Evolutionary conservation across 2,888 invertebrate species (phyloP).

Genomic region (Pachliopta kotzebuea): DNA sequence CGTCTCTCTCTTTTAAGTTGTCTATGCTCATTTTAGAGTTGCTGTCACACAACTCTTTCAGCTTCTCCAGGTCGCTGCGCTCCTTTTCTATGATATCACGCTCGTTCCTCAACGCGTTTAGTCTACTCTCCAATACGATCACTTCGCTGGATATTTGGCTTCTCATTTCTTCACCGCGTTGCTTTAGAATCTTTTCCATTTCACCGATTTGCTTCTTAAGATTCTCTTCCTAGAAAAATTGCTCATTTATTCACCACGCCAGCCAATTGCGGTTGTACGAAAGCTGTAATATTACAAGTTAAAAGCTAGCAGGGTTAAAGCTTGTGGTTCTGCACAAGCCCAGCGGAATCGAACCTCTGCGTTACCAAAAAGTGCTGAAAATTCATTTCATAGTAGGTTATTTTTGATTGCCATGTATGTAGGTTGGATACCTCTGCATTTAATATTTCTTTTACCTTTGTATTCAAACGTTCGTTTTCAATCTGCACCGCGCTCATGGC

Average conservation of each 20-base stretch:
- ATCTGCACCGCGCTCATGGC: constrained; percentile 51
- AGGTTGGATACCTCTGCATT: too few species aligned
- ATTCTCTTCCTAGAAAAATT: constrained; percentile 51
- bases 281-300: too few species aligned
- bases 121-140: constrained; percentile 47
- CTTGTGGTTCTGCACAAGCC: too few species aligned
- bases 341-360: too few species aligned
- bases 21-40: constrained; percentile 30
- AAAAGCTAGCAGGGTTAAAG: too few species aligned
- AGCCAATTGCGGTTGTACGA: too few species aligned
- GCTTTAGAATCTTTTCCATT: constrained; percentile 52
- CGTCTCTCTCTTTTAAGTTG: constrained; percentile 36
- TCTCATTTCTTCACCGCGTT: constrained; percentile 63
- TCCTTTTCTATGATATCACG: constrained; percentile 55
- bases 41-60: constrained; percentile 36
- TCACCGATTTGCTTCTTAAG: constrained; percentile 54
- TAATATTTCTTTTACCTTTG: constrained; percentile 45
- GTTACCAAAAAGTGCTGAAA: too few species aligned
- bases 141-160: constrained; percentile 59
- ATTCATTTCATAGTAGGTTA: too few species aligned
- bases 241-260: too few species aligned
- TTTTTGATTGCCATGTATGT: too few species aligned
- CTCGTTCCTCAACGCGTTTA: constrained; percentile 57
- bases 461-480: constrained; percentile 47
- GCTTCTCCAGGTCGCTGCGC: constrained; percentile 43